Conservation (phyloP, 2,888 invertebrate genomes). For the Folsomia candida region DNA sequence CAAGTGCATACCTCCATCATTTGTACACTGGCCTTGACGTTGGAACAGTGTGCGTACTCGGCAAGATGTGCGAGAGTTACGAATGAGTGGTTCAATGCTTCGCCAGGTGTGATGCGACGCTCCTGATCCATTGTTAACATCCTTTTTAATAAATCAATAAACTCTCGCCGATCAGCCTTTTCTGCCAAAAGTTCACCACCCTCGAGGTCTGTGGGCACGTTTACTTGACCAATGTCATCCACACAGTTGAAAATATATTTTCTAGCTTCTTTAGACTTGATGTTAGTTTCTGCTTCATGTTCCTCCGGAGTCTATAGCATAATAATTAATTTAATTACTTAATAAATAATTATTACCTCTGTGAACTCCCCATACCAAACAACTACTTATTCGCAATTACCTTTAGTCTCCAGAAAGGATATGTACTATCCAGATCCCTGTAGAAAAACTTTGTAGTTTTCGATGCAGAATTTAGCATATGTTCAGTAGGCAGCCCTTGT, state of each 20-base stretch:
- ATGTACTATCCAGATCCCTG: conserved; percentile 83
- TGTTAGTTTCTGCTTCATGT: conserved; percentile 94
- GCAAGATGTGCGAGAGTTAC: conserved; percentile 88
- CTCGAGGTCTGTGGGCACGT: conserved; percentile 94
- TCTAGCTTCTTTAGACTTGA: conserved; percentile 97
- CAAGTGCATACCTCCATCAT: conserved; percentile 86
- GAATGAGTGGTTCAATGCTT: conserved; percentile 92
- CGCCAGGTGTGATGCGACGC: conserved; percentile 89
- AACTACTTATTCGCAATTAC: conserved; percentile 51
- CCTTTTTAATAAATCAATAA: conserved; percentile 93
- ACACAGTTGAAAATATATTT: conserved; percentile 99
- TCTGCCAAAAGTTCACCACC: conserved; percentile 94
- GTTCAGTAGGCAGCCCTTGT: conserved; percentile 94
- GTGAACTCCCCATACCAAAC: too few species aligned
- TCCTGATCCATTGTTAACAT: conserved; percentile 99
- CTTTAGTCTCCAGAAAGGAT: conserved; percentile 64
- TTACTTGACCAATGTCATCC: conserved; percentile 96
- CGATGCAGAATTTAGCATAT: conserved; percentile 94
- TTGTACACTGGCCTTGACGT: conserved; percentile 93
- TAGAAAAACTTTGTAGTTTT: conserved; percentile 99
- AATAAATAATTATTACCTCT: too few species aligned
- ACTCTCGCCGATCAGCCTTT: conserved; percentile 94
- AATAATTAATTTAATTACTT: too few species aligned
- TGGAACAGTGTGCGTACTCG: conserved; percentile 94
- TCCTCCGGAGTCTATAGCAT: conserved; percentile 86